These are phyloP conservation scores for Leptinotarsa juncta DNA, from an alignment of 2,888 invertebrate genomes.

Conservation along the genomic window DNA sequence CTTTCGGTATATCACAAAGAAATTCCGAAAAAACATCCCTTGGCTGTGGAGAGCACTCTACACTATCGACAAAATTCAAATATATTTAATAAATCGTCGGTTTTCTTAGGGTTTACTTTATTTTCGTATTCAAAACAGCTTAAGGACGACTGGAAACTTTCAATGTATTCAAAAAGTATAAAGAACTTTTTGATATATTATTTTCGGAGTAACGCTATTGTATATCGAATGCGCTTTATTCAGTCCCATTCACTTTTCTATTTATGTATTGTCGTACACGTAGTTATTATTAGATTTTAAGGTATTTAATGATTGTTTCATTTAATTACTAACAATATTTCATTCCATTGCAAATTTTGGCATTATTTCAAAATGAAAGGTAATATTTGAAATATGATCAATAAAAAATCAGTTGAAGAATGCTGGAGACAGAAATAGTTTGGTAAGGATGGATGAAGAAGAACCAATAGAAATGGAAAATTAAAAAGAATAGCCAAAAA, in stretches of 20 bases:
- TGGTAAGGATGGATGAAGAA: no score
- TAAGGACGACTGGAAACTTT: constrained; percentile 52
- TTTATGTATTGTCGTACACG: not conserved
- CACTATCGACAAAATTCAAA: constrained; percentile 46
- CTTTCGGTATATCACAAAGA: not conserved
- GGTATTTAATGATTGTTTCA: not conserved
- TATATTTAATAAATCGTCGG: constrained; percentile 48
- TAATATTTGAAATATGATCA: no score
- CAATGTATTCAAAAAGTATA: constrained; percentile 56
- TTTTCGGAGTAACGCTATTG: constrained; percentile 44
- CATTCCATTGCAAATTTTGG: not conserved
- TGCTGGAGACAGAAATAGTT: no score
- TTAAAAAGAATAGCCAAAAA: no score
- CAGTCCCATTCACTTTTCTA: constrained; percentile 2
- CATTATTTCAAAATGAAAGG: no score
- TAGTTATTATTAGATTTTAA: not conserved
- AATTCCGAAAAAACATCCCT: constrained; percentile 2
- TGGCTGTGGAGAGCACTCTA: constrained; percentile 17
- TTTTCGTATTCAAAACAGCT: constrained; percentile 55
- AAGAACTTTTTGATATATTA: constrained; percentile 56
- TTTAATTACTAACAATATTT: not conserved
- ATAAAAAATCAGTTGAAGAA: no score
- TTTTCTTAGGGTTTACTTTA: constrained; percentile 46
- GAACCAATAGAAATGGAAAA: no score
- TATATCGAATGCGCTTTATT: constrained; percentile 28